Conservation (phyloP, 2,888 invertebrate genomes). For the Cryptocheilus praepositus region DNA sequence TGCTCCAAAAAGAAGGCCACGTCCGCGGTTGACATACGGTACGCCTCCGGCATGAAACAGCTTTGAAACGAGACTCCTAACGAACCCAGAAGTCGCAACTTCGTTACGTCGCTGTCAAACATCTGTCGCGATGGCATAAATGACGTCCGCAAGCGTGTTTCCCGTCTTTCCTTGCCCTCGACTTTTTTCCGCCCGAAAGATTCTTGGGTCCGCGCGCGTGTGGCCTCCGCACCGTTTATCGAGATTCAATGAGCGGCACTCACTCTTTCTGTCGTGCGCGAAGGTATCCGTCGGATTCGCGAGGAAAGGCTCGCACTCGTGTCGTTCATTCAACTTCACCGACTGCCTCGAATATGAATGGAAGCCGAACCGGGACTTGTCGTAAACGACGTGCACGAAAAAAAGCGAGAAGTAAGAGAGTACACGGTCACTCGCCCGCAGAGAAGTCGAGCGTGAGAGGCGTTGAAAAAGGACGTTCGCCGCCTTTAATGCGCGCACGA, state of each 20-base stretch:
- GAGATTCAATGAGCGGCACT: too few relatives aligned
- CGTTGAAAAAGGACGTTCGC: constrained; percentile 1
- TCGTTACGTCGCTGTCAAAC: constrained; percentile 26
- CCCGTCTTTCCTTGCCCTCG: constrained; percentile 6
- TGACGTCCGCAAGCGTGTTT: constrained; percentile 41
- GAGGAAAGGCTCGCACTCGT: too few relatives aligned
- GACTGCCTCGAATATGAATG: constrained; percentile 39
- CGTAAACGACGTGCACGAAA: constrained; percentile 39
- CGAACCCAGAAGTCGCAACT: constrained; percentile 4
- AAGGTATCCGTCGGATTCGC: too few relatives aligned
- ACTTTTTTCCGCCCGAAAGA: too few relatives aligned
- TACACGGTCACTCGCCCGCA: constrained; percentile 38
- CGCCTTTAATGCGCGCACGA: constrained; percentile 25
- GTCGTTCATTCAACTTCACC: constrained; percentile 9
- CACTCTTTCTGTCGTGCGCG: too few relatives aligned
- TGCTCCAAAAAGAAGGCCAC: constrained; percentile 18
- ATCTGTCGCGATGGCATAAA: constrained; percentile 41
- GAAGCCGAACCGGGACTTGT: constrained; percentile 45
- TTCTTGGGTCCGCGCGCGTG: too few relatives aligned
- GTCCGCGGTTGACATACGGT: constrained; percentile 43
- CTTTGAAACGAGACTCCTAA: not conserved
- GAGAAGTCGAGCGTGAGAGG: constrained; percentile 26
- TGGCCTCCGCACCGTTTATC: too few relatives aligned
- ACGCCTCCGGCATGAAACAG: constrained; percentile 41
- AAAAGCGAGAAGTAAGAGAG: constrained; percentile 38